These are phyloP conservation scores for Bibio marci DNA, from an alignment of 2,888 invertebrate species.

Conservation along the genomic window DNA sequence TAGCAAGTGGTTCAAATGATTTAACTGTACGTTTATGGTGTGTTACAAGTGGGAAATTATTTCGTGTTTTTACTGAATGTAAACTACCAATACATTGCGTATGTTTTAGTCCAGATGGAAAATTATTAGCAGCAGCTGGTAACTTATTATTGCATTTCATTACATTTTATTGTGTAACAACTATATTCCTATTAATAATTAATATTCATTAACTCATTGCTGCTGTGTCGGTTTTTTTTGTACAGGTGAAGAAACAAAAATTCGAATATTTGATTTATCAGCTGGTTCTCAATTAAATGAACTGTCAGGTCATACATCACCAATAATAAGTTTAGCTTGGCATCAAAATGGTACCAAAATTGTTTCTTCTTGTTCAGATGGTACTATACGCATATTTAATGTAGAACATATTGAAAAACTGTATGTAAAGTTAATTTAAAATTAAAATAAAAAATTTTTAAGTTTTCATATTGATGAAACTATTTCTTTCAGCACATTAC, in stretches of 20 bases:
- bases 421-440: slow-evolving; percentile 8
- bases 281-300: slow-evolving; percentile 40
- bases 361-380: slow-evolving; percentile 50
- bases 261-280: slow-evolving; percentile 49
- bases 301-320: slow-evolving; percentile 37
- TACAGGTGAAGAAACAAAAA: slow-evolving; percentile 40
- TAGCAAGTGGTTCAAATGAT: slow-evolving; percentile 85
- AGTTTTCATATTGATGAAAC: too few relatives aligned
- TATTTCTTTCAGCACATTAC: too few relatives aligned
- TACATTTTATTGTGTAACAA: too few relatives aligned
- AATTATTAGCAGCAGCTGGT: slow-evolving; percentile 72
- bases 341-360: slow-evolving; percentile 37
- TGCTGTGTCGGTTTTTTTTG: too few relatives aligned
- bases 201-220: too few relatives aligned
- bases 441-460: neutral
- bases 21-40: slow-evolving; percentile 77
- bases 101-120: slow-evolving; percentile 72
- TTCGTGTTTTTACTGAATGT: slow-evolving; percentile 65
- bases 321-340: slow-evolving; percentile 40
- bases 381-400: slow-evolving; percentile 48
- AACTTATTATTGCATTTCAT: slow-evolving; percentile 10
- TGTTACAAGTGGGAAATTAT: slow-evolving; percentile 61
- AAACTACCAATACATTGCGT: slow-evolving; percentile 56
- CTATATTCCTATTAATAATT: too few relatives aligned
- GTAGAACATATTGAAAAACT: slow-evolving; percentile 18